Base-by-base conservation (phyloP, 2,888 invertebrate species). In the Diaprepes abbreviatus region DNA sequence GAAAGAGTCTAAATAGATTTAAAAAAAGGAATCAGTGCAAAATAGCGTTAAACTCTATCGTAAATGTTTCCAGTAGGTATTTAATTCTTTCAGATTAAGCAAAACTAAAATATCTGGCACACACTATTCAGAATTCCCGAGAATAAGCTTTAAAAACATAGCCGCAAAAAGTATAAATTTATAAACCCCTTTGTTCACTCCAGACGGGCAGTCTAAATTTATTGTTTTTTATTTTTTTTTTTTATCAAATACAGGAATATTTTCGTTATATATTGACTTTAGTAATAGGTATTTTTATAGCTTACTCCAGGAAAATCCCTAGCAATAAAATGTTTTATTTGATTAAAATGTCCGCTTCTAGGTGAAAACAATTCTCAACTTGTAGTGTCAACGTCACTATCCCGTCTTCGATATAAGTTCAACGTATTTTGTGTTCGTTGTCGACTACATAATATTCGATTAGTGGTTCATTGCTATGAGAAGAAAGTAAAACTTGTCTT, bases 111-210 rank as follows among this genome's bases (percentile, higher is more conserved):
- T 62, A 62, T 36, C 52, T 36, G 52, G 28, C 52, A 63, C 43
- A 65, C 55, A 57, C 45, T 57, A 28, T 45, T 57, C 45, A 43
- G 36, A 48, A 57, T 57, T 57, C 17, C 48, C 24, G 38, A 35
- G 57, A 65, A 48, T 65, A 54, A 52, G 59, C 66, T 59, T 21
- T 50, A 52, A 50, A 66, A 66, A 59, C 66, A 58, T 48, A 48
- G 57, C 59, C 12, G 33, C 35, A 65, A 52, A 66, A 17, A 48
- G 48, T 48, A 66, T 59, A 52, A 66, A 66, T 66, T 66, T 66
- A 66, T 40, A 59, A 58, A 66, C 28, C 59, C 57, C 45, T 66
- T 66, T 66, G 66, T 66, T 66, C 66, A 50, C 52, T 35, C 52
- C 45, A 45, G 57, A 35, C 16, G 43, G 19, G 43, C 14, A 12